phyloP scores from a whole-genome alignment of 2,797 vertebrate species.

The Enteromius argenteus region DNA sequence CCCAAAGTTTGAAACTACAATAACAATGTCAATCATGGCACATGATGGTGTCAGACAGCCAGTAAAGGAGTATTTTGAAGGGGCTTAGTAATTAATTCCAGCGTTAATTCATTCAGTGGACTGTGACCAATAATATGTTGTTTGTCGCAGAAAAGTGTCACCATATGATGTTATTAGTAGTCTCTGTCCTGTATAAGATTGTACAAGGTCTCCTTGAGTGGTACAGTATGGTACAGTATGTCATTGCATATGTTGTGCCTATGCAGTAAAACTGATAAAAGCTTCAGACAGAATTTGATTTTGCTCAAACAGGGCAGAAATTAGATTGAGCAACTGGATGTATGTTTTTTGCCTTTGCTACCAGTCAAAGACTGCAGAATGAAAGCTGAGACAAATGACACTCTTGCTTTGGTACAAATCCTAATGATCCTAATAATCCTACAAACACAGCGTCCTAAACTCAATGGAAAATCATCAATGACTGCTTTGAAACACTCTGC shows the following conservation, averaged over 20 bases:
- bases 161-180: background rate
- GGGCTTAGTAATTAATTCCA: background rate
- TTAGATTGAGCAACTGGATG: conserved; percentile 1
- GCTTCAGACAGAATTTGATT: conserved; percentile 19
- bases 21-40: background rate
- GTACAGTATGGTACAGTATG: background rate
- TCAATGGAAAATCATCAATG: background rate
- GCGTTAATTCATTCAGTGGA: background rate
- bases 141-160: background rate
- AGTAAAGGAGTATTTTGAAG: background rate
- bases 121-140: background rate
- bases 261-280: conserved; percentile 28
- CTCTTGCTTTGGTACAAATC: background rate
- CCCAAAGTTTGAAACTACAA: background rate
- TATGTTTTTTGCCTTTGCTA: background rate
- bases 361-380: background rate
- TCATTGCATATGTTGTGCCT: conserved; percentile 4
- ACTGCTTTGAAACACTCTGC: background rate
- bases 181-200: background rate
- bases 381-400: background rate
- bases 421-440: no score
- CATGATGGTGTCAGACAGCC: background rate
- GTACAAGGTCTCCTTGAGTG: background rate
- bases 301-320: conserved; percentile 16
- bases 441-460: background rate